Evolutionary conservation across 2,113 vertebrate genomes (phyloP).

Genomic region (Progne subis): DNA sequence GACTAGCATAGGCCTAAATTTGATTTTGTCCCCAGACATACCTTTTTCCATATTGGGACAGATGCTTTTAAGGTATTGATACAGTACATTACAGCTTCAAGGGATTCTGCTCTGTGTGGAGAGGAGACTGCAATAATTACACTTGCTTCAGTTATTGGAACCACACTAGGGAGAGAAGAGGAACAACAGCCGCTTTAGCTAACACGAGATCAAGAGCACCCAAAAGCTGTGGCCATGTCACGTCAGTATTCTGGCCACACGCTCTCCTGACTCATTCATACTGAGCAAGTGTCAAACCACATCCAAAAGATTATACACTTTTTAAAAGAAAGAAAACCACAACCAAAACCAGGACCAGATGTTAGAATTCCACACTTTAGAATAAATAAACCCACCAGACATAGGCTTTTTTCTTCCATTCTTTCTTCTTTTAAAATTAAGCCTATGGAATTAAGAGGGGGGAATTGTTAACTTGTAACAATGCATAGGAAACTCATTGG

Average conservation of each 20-base stretch:
- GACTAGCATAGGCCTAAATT: neutral
- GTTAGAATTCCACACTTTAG: slow-evolving; percentile 1
- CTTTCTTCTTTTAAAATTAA: neutral
- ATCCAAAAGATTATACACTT: slow-evolving; percentile 36
- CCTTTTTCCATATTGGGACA: slow-evolving; percentile 82
- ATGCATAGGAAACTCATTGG: neutral
- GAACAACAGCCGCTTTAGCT: slow-evolving; percentile 16
- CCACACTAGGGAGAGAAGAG: slow-evolving; percentile 72
- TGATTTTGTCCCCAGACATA: neutral
- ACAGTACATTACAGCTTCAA: slow-evolving; percentile 85
- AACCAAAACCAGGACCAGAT: slow-evolving; percentile 33
- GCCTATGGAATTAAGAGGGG: neutral
- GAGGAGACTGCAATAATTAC: slow-evolving; percentile 89
- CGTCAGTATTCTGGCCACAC: neutral
- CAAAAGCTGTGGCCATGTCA: slow-evolving; percentile 25
- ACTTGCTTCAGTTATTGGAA: slow-evolving; percentile 89
- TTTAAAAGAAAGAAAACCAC: slow-evolving; percentile 37
- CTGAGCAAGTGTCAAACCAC: slow-evolving; percentile 36
- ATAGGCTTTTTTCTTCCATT: neutral
- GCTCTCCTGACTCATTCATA: slow-evolving; percentile 33
- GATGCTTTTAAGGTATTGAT: slow-evolving; percentile 86
- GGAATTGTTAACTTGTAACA: neutral
- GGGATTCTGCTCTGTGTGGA: slow-evolving; percentile 84
- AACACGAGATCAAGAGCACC: neutral
- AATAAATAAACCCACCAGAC: slow-evolving; percentile 29